phyloP scores from a whole-genome alignment of 1,140 invertebrate species.

The Vollenhovia emeryi region DNA sequence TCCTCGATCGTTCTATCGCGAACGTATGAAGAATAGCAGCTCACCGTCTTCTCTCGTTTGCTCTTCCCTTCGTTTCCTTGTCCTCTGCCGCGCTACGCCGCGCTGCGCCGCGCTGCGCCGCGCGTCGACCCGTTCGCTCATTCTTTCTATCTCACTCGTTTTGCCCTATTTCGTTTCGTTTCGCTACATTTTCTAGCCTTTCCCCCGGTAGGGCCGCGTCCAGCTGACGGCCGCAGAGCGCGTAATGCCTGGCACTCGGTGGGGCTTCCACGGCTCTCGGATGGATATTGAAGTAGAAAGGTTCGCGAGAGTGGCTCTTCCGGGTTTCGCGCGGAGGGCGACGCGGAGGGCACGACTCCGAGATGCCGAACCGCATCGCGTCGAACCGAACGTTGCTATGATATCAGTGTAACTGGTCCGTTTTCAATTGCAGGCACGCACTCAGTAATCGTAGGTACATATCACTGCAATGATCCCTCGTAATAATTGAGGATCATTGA shows the following conservation, averaged over 20 bases:
- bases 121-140: neutral
- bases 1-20: conserved; percentile 49
- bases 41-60: conserved; percentile 27
- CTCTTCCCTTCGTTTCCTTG: conserved; percentile 47
- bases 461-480: conserved; percentile 31
- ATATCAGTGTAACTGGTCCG: neutral
- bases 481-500: conserved; percentile 53
- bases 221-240: neutral
- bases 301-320: neutral
- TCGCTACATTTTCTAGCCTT: conserved; percentile 38
- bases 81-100: neutral
- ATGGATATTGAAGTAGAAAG: conserved; percentile 40
- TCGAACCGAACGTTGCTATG: neutral
- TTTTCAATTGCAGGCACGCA: conserved; percentile 36
- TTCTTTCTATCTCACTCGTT: conserved; percentile 12
- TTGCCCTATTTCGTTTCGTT: conserved; percentile 3
- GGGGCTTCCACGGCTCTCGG: conserved; percentile 34
- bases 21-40: conserved; percentile 44
- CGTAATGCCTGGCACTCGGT: neutral
- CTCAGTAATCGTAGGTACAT: conserved; percentile 20
- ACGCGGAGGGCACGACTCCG: neutral
- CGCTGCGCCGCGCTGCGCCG: too few species aligned
- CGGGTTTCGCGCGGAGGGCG: neutral
- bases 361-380: neutral
- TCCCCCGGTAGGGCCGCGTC: neutral